Evolutionary conservation across 2,888 invertebrate species (phyloP).

Genomic region (Drosophila greeni): DNA sequence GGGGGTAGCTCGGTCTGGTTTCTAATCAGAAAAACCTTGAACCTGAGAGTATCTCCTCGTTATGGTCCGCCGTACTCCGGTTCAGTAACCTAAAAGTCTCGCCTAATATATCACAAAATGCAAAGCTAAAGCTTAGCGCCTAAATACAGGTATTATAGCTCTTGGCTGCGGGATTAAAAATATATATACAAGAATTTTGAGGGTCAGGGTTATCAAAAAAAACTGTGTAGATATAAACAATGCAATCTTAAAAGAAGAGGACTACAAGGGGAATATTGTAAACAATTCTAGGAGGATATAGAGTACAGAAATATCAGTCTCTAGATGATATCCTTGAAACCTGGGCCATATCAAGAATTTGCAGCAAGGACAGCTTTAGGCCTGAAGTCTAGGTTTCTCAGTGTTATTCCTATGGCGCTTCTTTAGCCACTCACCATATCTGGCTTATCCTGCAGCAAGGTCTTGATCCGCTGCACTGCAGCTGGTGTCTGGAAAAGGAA

Average conservation of each 20-base stretch:
- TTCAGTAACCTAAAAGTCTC: not conserved
- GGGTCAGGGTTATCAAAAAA: not conserved
- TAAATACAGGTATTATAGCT: not conserved
- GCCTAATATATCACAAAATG: not conserved
- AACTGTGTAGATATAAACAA: not conserved
- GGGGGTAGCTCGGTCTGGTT: not conserved
- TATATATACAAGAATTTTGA: not conserved
- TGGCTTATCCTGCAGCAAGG: constrained; percentile 86
- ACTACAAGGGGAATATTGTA: not conserved
- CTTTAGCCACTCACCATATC: constrained; percentile 79
- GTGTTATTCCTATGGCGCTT: not conserved
- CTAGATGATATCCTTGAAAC: not conserved
- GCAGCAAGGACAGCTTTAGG: not conserved
- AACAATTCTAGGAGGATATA: not conserved
- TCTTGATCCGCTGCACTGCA: constrained; percentile 91
- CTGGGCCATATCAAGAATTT: not conserved
- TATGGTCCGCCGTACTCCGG: not conserved
- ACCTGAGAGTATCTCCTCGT: not conserved
- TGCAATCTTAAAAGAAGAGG: not conserved
- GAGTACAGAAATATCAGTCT: not conserved
- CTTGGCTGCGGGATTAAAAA: not conserved
- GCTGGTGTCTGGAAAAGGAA: constrained; percentile 83
- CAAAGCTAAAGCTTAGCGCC: not conserved
- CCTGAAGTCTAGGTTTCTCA: not conserved
- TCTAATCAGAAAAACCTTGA: not conserved